A percentile compares a stretch with the other conserved stretches of the same genome.
phyloP scores from a whole-genome alignment of 2,888 invertebrate genomes.

The Luffia ferchaultella region DNA sequence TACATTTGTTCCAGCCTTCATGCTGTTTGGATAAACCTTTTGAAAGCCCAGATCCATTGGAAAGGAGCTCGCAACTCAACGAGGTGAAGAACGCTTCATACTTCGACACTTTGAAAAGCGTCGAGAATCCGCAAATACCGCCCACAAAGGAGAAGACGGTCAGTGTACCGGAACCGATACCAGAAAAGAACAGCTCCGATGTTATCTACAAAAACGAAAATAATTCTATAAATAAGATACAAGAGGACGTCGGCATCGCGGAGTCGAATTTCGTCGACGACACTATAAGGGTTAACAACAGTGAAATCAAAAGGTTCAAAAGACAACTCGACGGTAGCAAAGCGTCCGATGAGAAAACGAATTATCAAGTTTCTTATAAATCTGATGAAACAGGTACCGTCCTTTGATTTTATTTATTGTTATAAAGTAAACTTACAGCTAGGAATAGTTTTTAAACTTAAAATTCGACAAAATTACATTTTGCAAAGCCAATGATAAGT shows the following conservation, averaged over 20 bases:
- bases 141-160: conserved; percentile 32
- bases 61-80: conserved; percentile 14
- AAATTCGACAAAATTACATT: too few species aligned
- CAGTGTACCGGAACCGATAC: conserved; percentile 24
- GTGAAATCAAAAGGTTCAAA: conserved; percentile 11
- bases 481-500: too few species aligned
- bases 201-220: conserved; percentile 29
- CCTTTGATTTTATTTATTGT: too few species aligned
- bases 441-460: too few species aligned
- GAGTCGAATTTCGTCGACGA: conserved; percentile 37
- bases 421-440: too few species aligned
- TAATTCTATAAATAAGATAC: conserved; percentile 31
- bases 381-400: background rate
- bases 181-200: conserved; percentile 20
- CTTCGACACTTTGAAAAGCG: conserved; percentile 26
- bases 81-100: conserved; percentile 12
- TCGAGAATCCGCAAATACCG: conserved; percentile 12
- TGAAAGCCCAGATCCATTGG: conserved; percentile 47
- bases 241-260: conserved; percentile 33
- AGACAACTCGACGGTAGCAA: conserved; percentile 5
- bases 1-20: conserved; percentile 32
- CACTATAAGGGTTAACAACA: conserved; percentile 29
- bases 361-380: background rate
- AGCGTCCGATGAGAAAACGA: background rate
- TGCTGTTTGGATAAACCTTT: conserved; percentile 50